Conservation (phyloP, 2,113 vertebrate genomes). For the Lutjanus erythropterus region DNA sequence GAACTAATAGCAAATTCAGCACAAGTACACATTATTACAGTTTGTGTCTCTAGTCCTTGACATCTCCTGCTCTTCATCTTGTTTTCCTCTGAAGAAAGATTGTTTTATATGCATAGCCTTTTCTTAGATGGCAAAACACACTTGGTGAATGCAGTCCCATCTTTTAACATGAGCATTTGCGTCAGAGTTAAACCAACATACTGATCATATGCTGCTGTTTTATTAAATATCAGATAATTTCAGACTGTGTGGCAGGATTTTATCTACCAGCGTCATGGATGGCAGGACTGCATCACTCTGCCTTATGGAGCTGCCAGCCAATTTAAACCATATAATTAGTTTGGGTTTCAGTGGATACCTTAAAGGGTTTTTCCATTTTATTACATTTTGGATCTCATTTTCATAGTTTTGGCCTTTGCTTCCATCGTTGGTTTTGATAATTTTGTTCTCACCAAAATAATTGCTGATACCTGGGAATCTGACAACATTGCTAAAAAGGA, state of each 20-base stretch:
- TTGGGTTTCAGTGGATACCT: constrained; percentile 18
- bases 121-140: constrained; percentile 8
- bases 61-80: constrained; percentile 16
- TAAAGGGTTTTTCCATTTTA: not conserved
- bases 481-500: not conserved
- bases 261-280: not conserved
- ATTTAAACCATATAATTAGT: constrained; percentile 30
- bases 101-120: constrained; percentile 3
- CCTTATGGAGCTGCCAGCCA: constrained; percentile 4
- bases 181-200: not conserved
- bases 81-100: not conserved
- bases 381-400: not conserved
- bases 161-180: constrained; percentile 1
- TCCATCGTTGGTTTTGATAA: not conserved
- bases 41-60: constrained; percentile 13
- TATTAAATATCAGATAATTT: not conserved
- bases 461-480: constrained; percentile 6
- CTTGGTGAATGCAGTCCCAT: not conserved
- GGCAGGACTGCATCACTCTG: not conserved
- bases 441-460: not conserved
- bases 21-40: constrained; percentile 1
- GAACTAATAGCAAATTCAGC: constrained; percentile 26
- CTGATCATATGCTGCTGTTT: not conserved
- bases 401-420: not conserved
- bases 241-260: not conserved